phyloP scores from a whole-genome alignment of 2,113 vertebrate genomes.

The Stictonetta naevosa region DNA sequence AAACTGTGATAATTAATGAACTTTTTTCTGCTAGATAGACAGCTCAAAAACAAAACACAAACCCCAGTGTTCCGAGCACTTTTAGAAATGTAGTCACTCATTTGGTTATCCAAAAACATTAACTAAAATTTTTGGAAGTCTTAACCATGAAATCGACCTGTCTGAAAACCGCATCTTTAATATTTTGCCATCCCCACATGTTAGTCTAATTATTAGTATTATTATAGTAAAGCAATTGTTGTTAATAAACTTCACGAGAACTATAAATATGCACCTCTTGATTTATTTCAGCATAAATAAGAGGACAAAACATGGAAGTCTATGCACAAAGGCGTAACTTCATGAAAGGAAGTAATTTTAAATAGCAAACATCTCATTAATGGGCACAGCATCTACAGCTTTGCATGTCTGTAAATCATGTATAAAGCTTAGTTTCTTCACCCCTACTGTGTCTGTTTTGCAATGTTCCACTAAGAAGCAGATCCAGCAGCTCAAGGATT shows the following conservation, averaged over 20 bases:
- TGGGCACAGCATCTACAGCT: background rate
- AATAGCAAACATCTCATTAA: constrained; percentile 1
- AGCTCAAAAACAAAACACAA: background rate
- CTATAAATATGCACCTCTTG: background rate
- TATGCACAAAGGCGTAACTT: background rate
- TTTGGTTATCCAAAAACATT: background rate
- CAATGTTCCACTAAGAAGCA: background rate
- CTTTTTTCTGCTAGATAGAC: background rate
- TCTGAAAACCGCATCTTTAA: background rate
- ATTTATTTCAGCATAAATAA: constrained; percentile 3
- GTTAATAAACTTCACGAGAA: background rate
- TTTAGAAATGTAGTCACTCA: background rate
- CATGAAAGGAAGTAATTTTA: constrained; percentile 10
- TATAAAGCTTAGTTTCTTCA: constrained; percentile 14
- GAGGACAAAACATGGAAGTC: background rate
- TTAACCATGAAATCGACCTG: background rate
- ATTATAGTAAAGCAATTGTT: background rate
- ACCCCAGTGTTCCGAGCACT: fast-evolving
- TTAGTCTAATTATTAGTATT: too few relatives aligned
- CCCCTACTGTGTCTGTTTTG: constrained; percentile 33
- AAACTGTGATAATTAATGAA: background rate
- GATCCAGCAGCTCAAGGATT: background rate
- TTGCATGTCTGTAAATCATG: constrained; percentile 20
- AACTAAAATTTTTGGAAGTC: background rate
- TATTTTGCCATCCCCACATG: background rate